phyloP scores from a whole-genome alignment of 2,113 vertebrate species.

The Cathartes aura region DNA sequence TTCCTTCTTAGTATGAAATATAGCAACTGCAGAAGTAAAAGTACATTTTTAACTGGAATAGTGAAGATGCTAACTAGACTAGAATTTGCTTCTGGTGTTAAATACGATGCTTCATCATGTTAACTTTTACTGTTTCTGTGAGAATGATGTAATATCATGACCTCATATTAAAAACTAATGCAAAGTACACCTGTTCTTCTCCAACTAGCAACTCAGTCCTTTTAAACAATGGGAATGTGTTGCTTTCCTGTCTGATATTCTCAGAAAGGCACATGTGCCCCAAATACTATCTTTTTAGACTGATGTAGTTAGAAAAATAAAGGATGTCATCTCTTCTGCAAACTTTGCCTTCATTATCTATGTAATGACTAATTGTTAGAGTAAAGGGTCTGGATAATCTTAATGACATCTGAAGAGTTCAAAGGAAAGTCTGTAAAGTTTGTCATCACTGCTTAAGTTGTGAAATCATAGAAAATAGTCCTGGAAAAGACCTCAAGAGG shows the following conservation, averaged over 20 bases:
- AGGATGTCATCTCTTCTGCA: neutral
- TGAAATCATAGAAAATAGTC: constrained; percentile 11
- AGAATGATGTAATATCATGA: neutral
- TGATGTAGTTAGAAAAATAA: neutral
- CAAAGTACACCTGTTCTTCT: neutral
- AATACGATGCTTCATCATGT: neutral
- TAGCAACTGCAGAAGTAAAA: neutral
- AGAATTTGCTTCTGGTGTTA: neutral
- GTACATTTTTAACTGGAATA: neutral
- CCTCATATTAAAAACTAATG: neutral
- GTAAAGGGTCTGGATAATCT: constrained; percentile 4
- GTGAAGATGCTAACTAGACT: neutral
- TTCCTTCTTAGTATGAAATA: neutral
- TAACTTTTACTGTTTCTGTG: neutral
- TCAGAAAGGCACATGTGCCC: neutral
- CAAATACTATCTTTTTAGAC: neutral
- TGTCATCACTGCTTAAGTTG: constrained; percentile 15
- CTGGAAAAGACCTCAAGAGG: neutral
- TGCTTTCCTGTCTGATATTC: neutral
- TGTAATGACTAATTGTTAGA: neutral
- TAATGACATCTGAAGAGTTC: neutral
- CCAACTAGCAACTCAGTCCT: neutral
- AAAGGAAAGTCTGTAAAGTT: constrained; percentile 12
- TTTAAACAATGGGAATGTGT: neutral
- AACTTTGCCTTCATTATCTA: neutral